Conservation (phyloP, 2,113 vertebrate species). For the Phalacrocorax aristotelis region DNA sequence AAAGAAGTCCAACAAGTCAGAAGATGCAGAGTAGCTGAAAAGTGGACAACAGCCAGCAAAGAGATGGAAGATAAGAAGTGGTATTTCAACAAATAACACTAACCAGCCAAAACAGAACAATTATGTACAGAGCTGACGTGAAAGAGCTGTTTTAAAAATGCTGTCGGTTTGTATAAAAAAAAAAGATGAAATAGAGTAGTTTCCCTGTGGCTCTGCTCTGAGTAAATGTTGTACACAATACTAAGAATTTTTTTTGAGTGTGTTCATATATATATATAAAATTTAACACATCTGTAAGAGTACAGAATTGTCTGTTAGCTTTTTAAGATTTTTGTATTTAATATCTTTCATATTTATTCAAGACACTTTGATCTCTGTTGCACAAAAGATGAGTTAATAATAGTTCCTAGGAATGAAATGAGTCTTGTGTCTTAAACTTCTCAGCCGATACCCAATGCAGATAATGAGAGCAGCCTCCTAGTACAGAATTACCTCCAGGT, state of each 20-base stretch:
- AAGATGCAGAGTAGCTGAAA: conserved; percentile 29
- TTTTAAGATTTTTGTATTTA: not conserved
- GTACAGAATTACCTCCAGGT: not conserved
- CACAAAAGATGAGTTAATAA: not conserved
- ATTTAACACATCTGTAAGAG: not conserved
- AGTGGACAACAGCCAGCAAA: conserved; percentile 32
- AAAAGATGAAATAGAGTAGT: not conserved
- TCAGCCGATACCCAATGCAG: not conserved
- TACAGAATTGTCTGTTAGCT: not conserved
- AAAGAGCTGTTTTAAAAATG: conserved; percentile 27
- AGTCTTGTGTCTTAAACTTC: not conserved
- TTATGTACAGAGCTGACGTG: not conserved
- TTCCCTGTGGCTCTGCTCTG: not conserved
- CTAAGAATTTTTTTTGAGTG: not conserved
- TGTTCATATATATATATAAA: not conserved
- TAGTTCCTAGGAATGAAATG: not conserved
- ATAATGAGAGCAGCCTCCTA: not conserved
- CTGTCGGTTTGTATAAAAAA: not conserved
- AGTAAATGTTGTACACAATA: not conserved
- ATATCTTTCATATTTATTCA: not conserved
- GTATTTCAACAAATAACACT: conserved; percentile 44
- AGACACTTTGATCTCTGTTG: not conserved
- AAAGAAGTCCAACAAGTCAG: not conserved
- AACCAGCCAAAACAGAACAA: conserved; percentile 13
- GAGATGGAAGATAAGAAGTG: conserved; percentile 57